phyloP scores from a whole-genome alignment of 2,113 vertebrate species.

The Misgurnus anguillicaudatus region DNA sequence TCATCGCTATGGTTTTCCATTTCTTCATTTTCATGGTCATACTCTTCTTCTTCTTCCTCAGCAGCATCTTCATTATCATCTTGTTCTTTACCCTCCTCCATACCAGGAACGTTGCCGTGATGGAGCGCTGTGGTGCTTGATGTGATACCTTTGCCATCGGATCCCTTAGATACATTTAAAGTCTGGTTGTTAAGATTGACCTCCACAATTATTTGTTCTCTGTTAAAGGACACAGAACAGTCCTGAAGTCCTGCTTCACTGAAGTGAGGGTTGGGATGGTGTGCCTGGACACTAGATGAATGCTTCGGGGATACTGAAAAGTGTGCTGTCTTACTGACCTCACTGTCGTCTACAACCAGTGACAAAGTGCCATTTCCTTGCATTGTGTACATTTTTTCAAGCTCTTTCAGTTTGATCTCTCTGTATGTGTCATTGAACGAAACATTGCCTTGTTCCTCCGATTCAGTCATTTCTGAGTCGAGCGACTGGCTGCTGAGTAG shows the following conservation, averaged over 20 bases:
- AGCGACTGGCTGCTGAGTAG: conserved; percentile 87
- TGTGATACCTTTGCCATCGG: conserved; percentile 75
- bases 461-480: conserved; percentile 75
- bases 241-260: conserved; percentile 68
- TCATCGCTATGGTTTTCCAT: conserved; percentile 70
- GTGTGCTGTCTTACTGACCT: conserved; percentile 49
- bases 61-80: conserved; percentile 67
- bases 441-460: conserved; percentile 58
- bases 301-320: not conserved
- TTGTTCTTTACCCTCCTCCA: conserved; percentile 69
- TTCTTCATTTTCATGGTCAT: conserved; percentile 67
- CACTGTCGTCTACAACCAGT: conserved; percentile 80
- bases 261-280: conserved; percentile 57
- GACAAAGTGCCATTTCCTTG: conserved; percentile 86
- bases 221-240: conserved; percentile 76
- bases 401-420: conserved; percentile 89
- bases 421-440: conserved; percentile 77
- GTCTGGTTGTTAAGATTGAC: conserved; percentile 99
- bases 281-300: conserved; percentile 24
- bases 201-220: conserved; percentile 96
- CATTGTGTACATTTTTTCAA: conserved; percentile 83
- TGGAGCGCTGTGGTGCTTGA: conserved; percentile 62
- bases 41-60: conserved; percentile 70
- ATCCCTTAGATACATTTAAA: conserved; percentile 91
- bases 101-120: conserved; percentile 70